These are phyloP conservation scores for Potamarius usumacintae DNA, from an alignment of 2,113 vertebrate genomes.

Conservation along the genomic window DNA sequence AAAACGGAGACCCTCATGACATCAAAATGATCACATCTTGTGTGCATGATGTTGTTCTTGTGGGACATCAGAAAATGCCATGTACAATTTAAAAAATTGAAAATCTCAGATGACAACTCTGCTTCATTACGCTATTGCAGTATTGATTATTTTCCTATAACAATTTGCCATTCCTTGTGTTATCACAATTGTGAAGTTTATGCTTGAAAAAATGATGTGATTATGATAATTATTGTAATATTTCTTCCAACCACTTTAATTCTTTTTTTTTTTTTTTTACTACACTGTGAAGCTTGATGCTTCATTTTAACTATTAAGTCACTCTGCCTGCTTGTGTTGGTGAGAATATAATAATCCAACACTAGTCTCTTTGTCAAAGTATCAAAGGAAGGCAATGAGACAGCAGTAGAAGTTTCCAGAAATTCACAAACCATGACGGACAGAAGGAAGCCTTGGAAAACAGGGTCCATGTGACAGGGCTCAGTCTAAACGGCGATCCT, in stretches of 20 bases:
- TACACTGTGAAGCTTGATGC: not conserved
- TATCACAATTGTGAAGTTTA: not conserved
- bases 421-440: not conserved
- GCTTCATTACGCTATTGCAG: too few species aligned
- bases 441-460: not conserved
- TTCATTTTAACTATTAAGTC: not conserved
- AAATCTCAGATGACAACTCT: too few species aligned
- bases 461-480: conserved; percentile 17
- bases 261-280: not conserved
- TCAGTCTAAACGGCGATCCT: not conserved
- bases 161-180: too few species aligned
- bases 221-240: not conserved
- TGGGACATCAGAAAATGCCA: too few species aligned
- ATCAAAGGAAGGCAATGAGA: not conserved
- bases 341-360: not conserved
- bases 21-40: too few species aligned
- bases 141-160: too few species aligned
- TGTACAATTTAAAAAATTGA: too few species aligned
- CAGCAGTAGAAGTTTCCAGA: not conserved
- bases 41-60: too few species aligned
- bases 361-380: not conserved
- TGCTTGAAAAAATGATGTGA: not conserved
- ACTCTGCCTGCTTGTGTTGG: not conserved
- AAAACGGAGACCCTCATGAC: too few species aligned
- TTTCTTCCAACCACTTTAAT: not conserved